Percentiles rank a stretch among this genome's conserved stretches.
Evolutionary conservation across 2,888 invertebrate genomes (phyloP).

Genomic region (Heliconius sara): DNA sequence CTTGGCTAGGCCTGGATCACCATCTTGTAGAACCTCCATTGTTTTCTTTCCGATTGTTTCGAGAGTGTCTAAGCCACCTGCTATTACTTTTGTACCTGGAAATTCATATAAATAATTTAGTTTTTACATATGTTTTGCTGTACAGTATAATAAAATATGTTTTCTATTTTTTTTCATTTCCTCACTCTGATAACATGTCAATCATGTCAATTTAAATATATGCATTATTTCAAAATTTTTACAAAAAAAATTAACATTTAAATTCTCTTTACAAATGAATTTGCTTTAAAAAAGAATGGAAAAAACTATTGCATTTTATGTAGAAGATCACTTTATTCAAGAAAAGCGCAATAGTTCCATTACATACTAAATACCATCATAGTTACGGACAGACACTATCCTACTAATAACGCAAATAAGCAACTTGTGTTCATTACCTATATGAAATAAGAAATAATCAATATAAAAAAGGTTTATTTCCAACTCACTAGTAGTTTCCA

Average conservation of each 20-base stretch:
- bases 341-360: no score
- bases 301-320: no score
- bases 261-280: no score
- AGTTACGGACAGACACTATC: neutral
- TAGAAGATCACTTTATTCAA: no score
- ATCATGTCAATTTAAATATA: no score
- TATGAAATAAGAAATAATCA: neutral
- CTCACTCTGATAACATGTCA: no score
- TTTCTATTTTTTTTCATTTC: no score
- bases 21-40: conserved; percentile 95
- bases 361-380: neutral
- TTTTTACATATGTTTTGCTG: no score
- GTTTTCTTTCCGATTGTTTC: conserved; percentile 98
- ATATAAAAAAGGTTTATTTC: neutral
- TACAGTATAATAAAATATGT: no score
- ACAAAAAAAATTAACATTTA: no score
- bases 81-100: conserved; percentile 88
- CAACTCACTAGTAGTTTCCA: conserved; percentile 85
- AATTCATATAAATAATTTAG: conserved; percentile 33
- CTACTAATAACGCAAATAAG: neutral
- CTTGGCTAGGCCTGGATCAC: conserved; percentile 94
- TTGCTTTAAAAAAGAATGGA: no score
- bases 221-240: no score
- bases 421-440: neutral
- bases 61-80: conserved; percentile 92